phyloP scores from a whole-genome alignment of 2,888 invertebrate genomes.

The Bursaphelenchus okinawaensis region DNA sequence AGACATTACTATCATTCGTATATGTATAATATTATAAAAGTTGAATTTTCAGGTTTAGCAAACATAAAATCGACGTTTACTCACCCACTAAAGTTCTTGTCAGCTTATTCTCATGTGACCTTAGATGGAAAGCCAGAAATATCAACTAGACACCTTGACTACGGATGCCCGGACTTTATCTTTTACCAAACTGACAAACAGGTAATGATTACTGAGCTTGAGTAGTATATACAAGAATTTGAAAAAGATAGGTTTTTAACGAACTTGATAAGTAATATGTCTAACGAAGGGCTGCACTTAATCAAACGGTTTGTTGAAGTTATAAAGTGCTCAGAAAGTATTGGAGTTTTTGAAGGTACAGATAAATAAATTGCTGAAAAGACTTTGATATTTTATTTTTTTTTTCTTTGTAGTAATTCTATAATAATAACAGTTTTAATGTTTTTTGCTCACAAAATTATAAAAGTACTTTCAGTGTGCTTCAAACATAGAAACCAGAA shows the following conservation, averaged over 20 bases:
- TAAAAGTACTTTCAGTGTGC: too few relatives aligned
- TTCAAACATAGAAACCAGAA: conserved; percentile 19
- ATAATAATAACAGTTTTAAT: too few relatives aligned
- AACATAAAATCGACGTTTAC: not conserved
- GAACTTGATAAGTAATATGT: too few relatives aligned
- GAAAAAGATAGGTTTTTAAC: not conserved
- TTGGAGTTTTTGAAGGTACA: too few relatives aligned
- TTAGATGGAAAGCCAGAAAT: conserved; percentile 21
- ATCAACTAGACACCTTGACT: conserved; percentile 38
- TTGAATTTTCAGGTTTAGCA: not conserved
- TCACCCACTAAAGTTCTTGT: conserved; percentile 20
- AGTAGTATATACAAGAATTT: too few relatives aligned
- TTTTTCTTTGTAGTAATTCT: not conserved
- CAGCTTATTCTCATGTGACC: conserved; percentile 26
- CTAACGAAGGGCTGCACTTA: too few relatives aligned
- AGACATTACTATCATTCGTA: not conserved
- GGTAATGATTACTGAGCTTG: too few relatives aligned
- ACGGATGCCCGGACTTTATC: conserved; percentile 46
- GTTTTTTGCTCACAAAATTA: too few relatives aligned
- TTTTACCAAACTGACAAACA: conserved; percentile 39
- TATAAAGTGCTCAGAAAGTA: too few relatives aligned
- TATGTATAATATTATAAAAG: not conserved
- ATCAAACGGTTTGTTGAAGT: too few relatives aligned
- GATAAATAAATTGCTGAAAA: not conserved
- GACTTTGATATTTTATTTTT: not conserved